These are phyloP conservation scores for Meloidogyne exigua DNA, from an alignment of 1,140 invertebrate species.

Conservation along the genomic window DNA sequence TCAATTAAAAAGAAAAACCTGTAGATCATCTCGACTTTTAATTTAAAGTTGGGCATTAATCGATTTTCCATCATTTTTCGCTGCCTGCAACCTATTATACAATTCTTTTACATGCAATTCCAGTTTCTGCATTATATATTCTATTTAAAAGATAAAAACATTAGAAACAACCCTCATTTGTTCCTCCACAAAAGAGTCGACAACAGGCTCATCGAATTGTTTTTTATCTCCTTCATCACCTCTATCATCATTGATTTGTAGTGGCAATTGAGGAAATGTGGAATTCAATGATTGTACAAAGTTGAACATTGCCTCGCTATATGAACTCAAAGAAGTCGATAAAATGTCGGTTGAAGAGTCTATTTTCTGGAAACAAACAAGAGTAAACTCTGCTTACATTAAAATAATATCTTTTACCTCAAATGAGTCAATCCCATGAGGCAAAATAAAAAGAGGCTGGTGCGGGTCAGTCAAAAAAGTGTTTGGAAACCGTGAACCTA, in stretches of 20 bases:
- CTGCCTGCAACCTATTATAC: not conserved
- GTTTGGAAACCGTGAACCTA: not conserved
- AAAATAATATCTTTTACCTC: conserved; percentile 4
- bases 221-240: conserved; percentile 21
- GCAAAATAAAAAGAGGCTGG: conserved; percentile 25
- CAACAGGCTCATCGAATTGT: conserved; percentile 31
- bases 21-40: too few species aligned
- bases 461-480: conserved; percentile 5
- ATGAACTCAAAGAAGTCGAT: conserved; percentile 8
- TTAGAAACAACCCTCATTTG: conserved; percentile 17
- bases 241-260: not conserved
- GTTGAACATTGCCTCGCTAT: conserved; percentile 26
- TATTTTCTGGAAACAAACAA: conserved; percentile 8
- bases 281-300: conserved; percentile 2
- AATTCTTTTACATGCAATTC: conserved; percentile 6
- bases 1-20: not conserved
- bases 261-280: conserved; percentile 6
- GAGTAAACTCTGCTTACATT: not conserved
- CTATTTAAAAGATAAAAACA: not conserved
- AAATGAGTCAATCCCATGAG: conserved; percentile 19
- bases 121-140: not conserved
- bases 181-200: conserved; percentile 29
- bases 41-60: not conserved
- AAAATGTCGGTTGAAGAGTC: conserved; percentile 3
- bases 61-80: not conserved